A percentile compares a stretch with the other conserved stretches of the same genome.
Conservation (phyloP, 2,113 vertebrate genomes). For the Erinaceus europaeus region DNA sequence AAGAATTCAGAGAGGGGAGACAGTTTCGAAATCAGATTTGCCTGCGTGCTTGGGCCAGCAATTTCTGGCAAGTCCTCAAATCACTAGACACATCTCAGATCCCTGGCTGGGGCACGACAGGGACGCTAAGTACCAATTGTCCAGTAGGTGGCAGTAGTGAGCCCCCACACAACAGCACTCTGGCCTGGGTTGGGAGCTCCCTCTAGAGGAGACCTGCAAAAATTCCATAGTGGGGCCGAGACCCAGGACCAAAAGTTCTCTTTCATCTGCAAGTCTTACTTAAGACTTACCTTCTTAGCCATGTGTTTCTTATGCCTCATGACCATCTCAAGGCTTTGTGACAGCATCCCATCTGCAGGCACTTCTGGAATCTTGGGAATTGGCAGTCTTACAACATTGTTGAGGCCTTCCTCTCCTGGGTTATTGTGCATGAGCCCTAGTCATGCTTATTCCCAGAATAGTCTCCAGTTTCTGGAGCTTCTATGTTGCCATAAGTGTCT, state of each 20-base stretch:
- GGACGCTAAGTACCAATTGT: not conserved
- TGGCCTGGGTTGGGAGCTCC: not conserved
- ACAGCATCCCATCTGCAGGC: not conserved
- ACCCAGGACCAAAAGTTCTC: rapidly evolving
- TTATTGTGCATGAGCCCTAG: too few species aligned
- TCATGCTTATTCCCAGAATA: too few species aligned
- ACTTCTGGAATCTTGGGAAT: too few species aligned
- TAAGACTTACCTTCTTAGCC: not conserved
- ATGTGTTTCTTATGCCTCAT: too few species aligned
- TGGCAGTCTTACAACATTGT: too few species aligned
- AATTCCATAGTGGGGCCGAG: not conserved
- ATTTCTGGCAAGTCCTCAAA: not conserved
- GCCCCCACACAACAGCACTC: not conserved
- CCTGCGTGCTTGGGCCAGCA: not conserved
- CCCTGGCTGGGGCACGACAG: too few species aligned
- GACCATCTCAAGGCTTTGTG: not conserved
- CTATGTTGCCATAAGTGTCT: too few species aligned
- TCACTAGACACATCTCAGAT: too few species aligned
- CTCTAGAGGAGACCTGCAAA: not conserved
- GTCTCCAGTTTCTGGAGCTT: too few species aligned
- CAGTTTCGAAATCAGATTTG: not conserved
- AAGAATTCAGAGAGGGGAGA: not conserved
- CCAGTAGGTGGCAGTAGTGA: not conserved
- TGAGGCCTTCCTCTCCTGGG: too few species aligned
- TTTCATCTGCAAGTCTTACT: not conserved